Conservation (phyloP, 1,140 invertebrate genomes). For the Drosophila nigromelanica region DNA sequence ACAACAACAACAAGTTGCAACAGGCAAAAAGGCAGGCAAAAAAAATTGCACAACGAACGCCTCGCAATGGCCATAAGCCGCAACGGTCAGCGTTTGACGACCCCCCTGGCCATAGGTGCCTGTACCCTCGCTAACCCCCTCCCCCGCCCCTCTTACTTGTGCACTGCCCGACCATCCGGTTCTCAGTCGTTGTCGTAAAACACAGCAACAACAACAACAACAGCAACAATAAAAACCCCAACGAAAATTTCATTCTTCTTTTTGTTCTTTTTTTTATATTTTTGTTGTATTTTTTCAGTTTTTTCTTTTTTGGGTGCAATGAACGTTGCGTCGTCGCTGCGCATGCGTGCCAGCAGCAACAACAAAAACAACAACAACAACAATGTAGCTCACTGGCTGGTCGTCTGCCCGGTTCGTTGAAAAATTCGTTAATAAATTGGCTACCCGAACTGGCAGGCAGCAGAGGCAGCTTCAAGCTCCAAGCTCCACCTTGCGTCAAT, state of each 20-base stretch:
- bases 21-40: constrained; percentile 23
- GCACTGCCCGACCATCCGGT: constrained; percentile 65
- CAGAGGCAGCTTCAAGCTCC: constrained; percentile 18
- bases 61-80: constrained; percentile 54
- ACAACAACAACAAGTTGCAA: constrained; percentile 37
- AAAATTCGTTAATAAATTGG: constrained; percentile 73
- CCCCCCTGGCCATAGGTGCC: constrained; percentile 7
- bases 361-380: constrained; percentile 31
- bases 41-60: constrained; percentile 48
- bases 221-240: constrained; percentile 41
- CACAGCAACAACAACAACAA: constrained; percentile 18
- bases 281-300: constrained; percentile 33
- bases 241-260: constrained; percentile 79
- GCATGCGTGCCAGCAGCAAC: constrained; percentile 65
- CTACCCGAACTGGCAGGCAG: constrained; percentile 44
- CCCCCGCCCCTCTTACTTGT: not conserved
- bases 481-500: constrained; percentile 72
- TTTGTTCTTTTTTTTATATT: constrained; percentile 29
- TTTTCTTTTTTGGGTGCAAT: constrained; percentile 74
- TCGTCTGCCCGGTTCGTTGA: constrained; percentile 42
- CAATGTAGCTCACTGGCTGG: constrained; percentile 34
- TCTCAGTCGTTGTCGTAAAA: constrained; percentile 54
- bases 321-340: constrained; percentile 70
- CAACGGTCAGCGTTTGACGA: constrained; percentile 53
- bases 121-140: not conserved